phyloP scores from a whole-genome alignment of 2,888 invertebrate species.

The Timema podura region DNA sequence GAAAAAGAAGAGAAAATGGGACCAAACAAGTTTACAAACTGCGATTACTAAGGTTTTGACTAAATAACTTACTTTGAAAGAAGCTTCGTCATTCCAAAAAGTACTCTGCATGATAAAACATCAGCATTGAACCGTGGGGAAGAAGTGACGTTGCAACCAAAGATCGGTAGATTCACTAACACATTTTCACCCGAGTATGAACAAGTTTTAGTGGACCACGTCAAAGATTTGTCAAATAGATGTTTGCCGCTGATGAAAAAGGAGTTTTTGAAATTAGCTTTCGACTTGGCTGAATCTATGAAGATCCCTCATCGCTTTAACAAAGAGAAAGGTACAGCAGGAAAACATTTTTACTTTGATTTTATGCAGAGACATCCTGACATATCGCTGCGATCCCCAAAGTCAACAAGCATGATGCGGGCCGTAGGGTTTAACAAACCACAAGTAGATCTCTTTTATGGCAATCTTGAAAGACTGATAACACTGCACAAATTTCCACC shows the following conservation, averaged over 20 bases:
- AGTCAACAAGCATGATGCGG: neutral
- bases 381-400: neutral
- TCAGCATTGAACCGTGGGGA: no score
- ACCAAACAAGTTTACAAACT: no score
- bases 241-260: neutral
- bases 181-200: neutral
- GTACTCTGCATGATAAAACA: no score
- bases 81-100: no score
- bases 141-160: no score
- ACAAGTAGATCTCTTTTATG: slow-evolving; percentile 1
- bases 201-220: neutral
- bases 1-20: no score
- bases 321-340: neutral
- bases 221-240: neutral
- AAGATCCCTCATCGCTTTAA: neutral
- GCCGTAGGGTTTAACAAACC: neutral
- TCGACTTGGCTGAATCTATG: neutral
- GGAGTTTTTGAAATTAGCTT: neutral
- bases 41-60: no score
- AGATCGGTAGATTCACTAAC: neutral
- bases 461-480: neutral
- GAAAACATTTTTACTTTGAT: slow-evolving; percentile 1
- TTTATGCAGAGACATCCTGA: neutral
- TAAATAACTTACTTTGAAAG: no score
- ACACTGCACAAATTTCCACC: neutral